Conservation (phyloP, 2,797 vertebrate species). For the Hemitrygon akajei region DNA sequence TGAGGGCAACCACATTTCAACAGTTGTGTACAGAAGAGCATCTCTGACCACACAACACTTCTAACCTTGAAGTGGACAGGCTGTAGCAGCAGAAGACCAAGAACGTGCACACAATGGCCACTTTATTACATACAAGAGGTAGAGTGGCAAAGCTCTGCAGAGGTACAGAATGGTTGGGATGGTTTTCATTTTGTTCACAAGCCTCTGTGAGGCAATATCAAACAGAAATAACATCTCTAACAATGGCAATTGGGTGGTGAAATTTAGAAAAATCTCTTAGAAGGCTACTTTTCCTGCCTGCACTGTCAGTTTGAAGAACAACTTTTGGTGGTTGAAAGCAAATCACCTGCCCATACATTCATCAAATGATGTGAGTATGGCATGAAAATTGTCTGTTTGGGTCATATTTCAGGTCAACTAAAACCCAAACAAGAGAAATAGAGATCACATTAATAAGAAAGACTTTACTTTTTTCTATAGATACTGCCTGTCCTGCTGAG, state of each 20-base stretch:
- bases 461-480: not conserved
- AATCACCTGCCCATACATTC: not conserved
- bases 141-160: not conserved
- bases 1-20: no score
- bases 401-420: not conserved
- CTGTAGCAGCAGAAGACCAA: no score
- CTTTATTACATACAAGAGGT: no score
- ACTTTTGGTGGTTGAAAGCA: not conserved
- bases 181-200: not conserved
- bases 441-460: not conserved
- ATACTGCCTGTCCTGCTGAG: no score
- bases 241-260: not conserved
- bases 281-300: not conserved
- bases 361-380: not conserved
- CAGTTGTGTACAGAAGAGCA: no score
- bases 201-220: not conserved
- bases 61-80: no score
- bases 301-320: not conserved
- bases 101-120: no score
- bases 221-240: not conserved
- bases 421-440: not conserved
- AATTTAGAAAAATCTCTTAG: not conserved
- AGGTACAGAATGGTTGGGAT: not conserved
- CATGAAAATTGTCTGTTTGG: not conserved
- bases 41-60: no score